Conservation (phyloP, 1,140 invertebrate genomes). For the Aphis gossypii region DNA sequence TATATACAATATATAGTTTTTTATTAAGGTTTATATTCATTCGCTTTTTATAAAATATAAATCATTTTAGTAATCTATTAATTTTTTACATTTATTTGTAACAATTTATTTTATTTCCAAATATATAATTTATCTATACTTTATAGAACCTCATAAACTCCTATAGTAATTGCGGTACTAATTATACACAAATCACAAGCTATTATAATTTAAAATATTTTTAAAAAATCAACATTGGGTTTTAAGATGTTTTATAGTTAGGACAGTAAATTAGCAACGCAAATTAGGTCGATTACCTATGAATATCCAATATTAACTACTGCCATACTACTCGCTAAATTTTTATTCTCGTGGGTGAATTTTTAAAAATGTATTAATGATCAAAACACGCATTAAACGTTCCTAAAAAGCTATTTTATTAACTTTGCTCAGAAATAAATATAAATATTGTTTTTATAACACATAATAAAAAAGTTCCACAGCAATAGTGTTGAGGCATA, state of each 20-base stretch:
- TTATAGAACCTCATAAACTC: no score
- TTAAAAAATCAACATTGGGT: neutral
- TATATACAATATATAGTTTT: no score
- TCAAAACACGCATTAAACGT: neutral
- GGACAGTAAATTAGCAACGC: no score
- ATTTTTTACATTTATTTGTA: neutral
- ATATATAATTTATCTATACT: no score
- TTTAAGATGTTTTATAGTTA: neutral
- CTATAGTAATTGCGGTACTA: no score
- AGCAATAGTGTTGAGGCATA: neutral
- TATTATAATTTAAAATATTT: neutral
- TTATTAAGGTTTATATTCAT: neutral
- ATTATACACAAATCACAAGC: neutral
- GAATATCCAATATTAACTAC: no score
- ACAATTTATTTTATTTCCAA: no score
- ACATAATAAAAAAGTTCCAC: neutral
- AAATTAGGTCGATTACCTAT: no score
- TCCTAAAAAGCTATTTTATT: neutral
- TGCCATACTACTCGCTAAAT: no score
- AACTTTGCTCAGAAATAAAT: neutral
- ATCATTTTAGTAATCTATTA: neutral
- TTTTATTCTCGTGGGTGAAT: neutral
- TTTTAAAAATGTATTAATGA: neutral
- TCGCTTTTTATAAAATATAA: no score
- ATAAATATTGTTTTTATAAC: neutral